phyloP scores from a whole-genome alignment of 2,113 vertebrate genomes.

The Falco punctatus region DNA sequence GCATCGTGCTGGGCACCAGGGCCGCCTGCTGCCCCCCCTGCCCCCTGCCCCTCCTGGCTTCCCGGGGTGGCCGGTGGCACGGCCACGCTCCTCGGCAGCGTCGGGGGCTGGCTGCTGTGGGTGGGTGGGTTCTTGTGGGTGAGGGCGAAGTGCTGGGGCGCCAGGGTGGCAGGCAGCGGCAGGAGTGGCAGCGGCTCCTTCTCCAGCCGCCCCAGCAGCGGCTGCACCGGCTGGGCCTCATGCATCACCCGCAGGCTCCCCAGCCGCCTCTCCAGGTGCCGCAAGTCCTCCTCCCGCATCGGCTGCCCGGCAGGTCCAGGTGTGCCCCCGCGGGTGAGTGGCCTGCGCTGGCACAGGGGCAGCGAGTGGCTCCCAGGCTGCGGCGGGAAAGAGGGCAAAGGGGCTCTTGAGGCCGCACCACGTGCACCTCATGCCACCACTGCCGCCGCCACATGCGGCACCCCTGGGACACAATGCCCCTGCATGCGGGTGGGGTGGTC shows the following conservation, averaged over 20 bases:
- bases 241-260: conserved; percentile 95
- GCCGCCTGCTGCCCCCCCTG: conserved; percentile 39
- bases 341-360: conserved; percentile 86
- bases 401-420: conserved; percentile 54
- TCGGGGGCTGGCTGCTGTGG: conserved; percentile 86
- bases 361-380: conserved; percentile 78
- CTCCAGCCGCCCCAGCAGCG: conserved; percentile 82
- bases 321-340: conserved; percentile 81
- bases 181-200: conserved; percentile 84
- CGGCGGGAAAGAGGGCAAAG: conserved; percentile 80
- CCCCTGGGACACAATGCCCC: background rate
- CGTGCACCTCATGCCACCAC: accelerated
- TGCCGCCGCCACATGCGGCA: background rate
- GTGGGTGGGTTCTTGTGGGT: conserved; percentile 81
- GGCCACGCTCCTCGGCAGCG: conserved; percentile 84
- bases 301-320: conserved; percentile 89
- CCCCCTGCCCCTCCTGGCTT: conserved; percentile 72
- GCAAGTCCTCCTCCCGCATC: conserved; percentile 89
- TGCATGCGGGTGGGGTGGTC: background rate
- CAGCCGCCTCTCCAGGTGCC: conserved; percentile 91
- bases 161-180: conserved; percentile 78
- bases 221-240: conserved; percentile 86
- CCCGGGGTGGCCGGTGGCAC: conserved; percentile 82
- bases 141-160: conserved; percentile 81
- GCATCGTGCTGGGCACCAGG: background rate